Base-by-base conservation (phyloP, 2,888 invertebrate genomes). In the Barypeithes pellucidus region DNA sequence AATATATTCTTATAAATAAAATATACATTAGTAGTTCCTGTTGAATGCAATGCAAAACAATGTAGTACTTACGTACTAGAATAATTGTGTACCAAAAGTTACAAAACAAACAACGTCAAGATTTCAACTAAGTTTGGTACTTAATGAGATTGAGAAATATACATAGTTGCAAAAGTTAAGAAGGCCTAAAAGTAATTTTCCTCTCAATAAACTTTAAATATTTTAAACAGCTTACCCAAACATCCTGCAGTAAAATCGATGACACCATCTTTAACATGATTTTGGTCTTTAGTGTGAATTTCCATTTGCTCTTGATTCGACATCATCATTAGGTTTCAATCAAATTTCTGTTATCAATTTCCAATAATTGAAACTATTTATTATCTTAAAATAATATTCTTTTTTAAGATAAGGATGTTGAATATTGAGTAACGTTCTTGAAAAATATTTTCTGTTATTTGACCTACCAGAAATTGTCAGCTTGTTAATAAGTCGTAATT, bases 211-310 rank as follows among this genome's bases (percentile, higher is more conserved):
- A n/a, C n/a, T n/a, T 50, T n/a, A n/a, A n/a, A 43, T 16, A 45
- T 39, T 14, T 22, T 60, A 39, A 39, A 74, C 82, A 86, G 82
- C 81, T 87, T 88, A 95, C 95, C 95, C 77, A 95, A 84, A 50
- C 95, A 95, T 77, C 96, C 96, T 75, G 94, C 93, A 16, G 90
- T 88, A 80, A 96, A 94, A 86, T 96, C 95, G 81, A 95, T 94
- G 12, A 91, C 77, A 36, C 93, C 93, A 88, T 89, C 90, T 85
- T 90, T 92, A 47, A 91, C 77, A 72, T 85, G 83, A 67, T 52
- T 76, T 61, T 79, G 66, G 33, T 63, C 41, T 47, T n/a, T n/a
- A n/a, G 14, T 52, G n/a, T 61, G 54, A 61, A 57, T 24, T 43
- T 18, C 22, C 33, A 50, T 47, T 33, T 29, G 8, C 18, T 50